Evolutionary conservation across 2,888 invertebrate species (phyloP), one percentile per base, ranked within the genome.

Genomic region (Tuta absoluta): DNA sequence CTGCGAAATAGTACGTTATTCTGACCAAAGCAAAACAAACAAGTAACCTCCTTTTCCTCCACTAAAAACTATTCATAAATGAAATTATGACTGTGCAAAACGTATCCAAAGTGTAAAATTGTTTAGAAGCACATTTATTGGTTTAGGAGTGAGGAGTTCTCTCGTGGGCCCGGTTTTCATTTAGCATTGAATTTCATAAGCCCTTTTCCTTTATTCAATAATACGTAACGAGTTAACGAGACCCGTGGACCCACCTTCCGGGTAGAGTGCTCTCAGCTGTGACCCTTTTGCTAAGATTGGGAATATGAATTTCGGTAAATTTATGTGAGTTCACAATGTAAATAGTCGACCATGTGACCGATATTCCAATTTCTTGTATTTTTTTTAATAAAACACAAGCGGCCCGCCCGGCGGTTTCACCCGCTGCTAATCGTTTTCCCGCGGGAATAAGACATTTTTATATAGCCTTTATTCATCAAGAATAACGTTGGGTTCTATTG

Each of bases 121-220:
- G 38, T 37, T 60, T 60, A 45, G 17, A 38, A 45, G 60, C 45
- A 60, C 10, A 45, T 45, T 60, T 71, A 72, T 73, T 72, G 72
- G 72, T 72, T 72, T 73, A 72, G 19, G 38, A 21, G 37, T 53
- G 19, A 64, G 71, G 71, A 64, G 71, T 71, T 68, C 68, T 72
- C 66, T 72, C 60, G 23, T 19, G 77, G 80, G 80, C 76, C 74
- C 69, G 75, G 76, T 81, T 81, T 80, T 69, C 75, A 69, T 74
- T 75, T 72, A 72, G 72, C 75, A 72, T 77, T 72, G 76, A 78
- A 77, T 80, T 81, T 79, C 75, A 73, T 77, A 78, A 78, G 74
- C 77, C 79, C 76, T 79, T 75, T 72, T 72, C 77, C 77, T 78
- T 84, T 79, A 83, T 84, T 79, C 73, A 82, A 83, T 82, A 80